Evolutionary conservation across 2,888 invertebrate genomes (phyloP).

Genomic region (Polia nebulosa): DNA sequence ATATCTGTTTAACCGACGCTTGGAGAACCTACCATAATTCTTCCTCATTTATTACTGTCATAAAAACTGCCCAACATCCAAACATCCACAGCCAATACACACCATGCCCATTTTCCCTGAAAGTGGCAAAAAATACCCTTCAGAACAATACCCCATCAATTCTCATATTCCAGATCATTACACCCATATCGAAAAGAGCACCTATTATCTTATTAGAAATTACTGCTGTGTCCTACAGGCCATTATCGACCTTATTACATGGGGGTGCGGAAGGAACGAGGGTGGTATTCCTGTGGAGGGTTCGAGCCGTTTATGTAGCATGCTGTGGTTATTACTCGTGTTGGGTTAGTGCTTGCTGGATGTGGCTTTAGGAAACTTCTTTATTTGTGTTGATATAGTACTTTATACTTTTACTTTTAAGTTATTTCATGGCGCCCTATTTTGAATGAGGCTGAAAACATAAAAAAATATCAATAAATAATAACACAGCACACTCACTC

Average conservation of each 20-base stretch:
- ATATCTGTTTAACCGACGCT: no score
- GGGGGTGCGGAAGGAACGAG: conserved; percentile 9
- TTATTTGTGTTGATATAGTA: no score
- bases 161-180: conserved; percentile 67
- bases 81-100: background rate
- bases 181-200: conserved; percentile 69
- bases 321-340: conserved; percentile 67
- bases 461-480: no score
- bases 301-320: conserved; percentile 66
- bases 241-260: conserved; percentile 57
- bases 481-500: no score
- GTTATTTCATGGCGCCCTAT: no score
- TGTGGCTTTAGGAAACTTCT: conserved; percentile 20
- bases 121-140: conserved; percentile 61
- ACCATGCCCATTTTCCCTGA: conserved; percentile 40
- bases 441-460: no score
- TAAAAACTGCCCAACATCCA: background rate
- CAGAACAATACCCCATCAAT: conserved; percentile 64
- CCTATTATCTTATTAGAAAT: conserved; percentile 74
- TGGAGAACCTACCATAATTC: no score
- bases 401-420: no score
- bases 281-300: conserved; percentile 50
- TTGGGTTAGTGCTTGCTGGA: conserved; percentile 48
- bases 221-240: conserved; percentile 54
- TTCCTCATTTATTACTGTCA: no score